Evolutionary conservation across 2,113 vertebrate species (phyloP).

Genomic region (Hirundichthys speculiger): DNA sequence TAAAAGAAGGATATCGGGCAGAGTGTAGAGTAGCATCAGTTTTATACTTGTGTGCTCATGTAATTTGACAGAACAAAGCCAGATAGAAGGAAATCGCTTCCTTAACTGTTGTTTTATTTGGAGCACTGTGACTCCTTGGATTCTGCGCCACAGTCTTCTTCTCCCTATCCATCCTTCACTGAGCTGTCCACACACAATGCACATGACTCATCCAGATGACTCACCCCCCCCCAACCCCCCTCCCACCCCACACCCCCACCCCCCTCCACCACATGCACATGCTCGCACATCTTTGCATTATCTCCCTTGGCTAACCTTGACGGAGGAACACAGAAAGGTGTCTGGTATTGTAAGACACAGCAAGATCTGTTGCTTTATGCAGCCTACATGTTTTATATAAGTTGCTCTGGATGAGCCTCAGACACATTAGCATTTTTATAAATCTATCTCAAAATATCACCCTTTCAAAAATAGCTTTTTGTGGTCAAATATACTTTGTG

Average conservation of each 20-base stretch:
- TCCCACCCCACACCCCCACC: conserved; percentile 54
- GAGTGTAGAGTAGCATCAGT: conserved; percentile 14
- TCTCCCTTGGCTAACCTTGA: conserved; percentile 80
- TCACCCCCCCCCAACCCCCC: conserved; percentile 60
- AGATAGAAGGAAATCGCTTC: conserved; percentile 23
- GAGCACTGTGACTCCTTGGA: conserved; percentile 38
- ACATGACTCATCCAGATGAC: conserved; percentile 84
- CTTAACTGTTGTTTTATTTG: background rate
- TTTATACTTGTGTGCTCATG: background rate
- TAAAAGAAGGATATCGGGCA: conserved; percentile 14
- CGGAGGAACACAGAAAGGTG: conserved; percentile 66
- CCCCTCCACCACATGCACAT: conserved; percentile 53
- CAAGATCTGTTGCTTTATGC: conserved; percentile 41
- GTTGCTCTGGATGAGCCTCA: conserved; percentile 21
- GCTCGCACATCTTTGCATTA: conserved; percentile 76
- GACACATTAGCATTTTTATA: conserved; percentile 24
- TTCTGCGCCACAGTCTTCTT: conserved; percentile 47
- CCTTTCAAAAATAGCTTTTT: conserved; percentile 29
- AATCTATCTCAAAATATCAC: conserved; percentile 22
- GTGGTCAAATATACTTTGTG: conserved; percentile 17
- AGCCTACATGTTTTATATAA: conserved; percentile 49
- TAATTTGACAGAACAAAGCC: background rate
- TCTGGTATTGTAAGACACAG: conserved; percentile 52
- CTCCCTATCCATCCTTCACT: conserved; percentile 61
- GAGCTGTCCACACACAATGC: conserved; percentile 74